Evolutionary conservation across 2,113 vertebrate genomes (phyloP), one percentile per base, ranked within the genome.

Genomic region (Macquaria australasica): DNA sequence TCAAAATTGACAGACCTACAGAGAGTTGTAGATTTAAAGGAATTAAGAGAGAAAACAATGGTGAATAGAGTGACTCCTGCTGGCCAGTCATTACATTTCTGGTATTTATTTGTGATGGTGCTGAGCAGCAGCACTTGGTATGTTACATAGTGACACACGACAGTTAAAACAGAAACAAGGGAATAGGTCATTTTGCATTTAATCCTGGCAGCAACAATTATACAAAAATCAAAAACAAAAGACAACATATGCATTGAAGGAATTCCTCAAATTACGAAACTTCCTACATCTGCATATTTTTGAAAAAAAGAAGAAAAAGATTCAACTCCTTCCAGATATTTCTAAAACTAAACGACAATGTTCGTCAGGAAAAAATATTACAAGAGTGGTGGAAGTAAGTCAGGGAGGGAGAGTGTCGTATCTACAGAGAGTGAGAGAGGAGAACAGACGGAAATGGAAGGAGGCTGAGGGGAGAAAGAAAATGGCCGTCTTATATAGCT

Each of bases 1-100:
- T 94, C 92, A 94, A 94, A 95, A 95, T 87, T 85, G 90, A 95
- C 87, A 94, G 88, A 91, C 81, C 88, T 91, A 93, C 88, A 91
- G 90, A 87, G 66, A 77, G 67, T 85, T 91, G 85, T 80, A 91
- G 89, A 91, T 89, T 90, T 77, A 91, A 93, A 92, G 79, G 85
- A 90, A 92, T 90, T 79, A 83, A 88, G 78, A 78, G 82, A 75
- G 72, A 85, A 84, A 84, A 81, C 41, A 53, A 68, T 48, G 39
- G 53, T 81, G 66, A 81, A 87, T 84, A 77, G 48, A 78, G 63
- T 53, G 77, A 85, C 68, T 83, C 70, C 15, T 21, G 73, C 6
- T 39, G 50, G 78, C 79, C 79, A 84, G 73, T 77, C 50, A 31
- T 51, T 75, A 81, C 66, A 84, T 70, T 12, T 83, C 79, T 75